Base-by-base conservation (phyloP, 2,888 invertebrate species). In the Nysson spinosus region DNA sequence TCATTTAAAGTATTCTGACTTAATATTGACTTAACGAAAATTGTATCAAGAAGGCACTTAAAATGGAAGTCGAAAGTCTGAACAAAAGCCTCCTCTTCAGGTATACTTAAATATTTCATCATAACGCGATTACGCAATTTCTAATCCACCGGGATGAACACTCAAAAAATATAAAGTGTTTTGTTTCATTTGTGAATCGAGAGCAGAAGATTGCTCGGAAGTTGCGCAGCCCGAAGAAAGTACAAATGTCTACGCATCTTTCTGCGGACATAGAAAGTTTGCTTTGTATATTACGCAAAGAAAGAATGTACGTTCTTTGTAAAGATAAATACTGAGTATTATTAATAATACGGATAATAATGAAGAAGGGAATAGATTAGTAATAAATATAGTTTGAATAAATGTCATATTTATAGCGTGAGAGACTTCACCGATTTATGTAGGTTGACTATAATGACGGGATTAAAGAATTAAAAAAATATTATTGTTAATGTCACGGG, bases 191-290 rank as follows among this genome's bases (percentile, higher is more conserved):
- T 20, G 20, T 1, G 19, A 43, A 49, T 55, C 28, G 42, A 24
- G 22, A 24, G 6, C 26, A 32, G 19, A 35, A 12, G 22, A 32
- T 51, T 44, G 12, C 39, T 40, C 49, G 55, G 44, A 46, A 46
- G 40, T 43, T 39, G 44, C 28, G 12, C n/a, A 12, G 11, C 24
- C 9, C 34, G 34, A 63, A 47, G 57, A 63, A 63, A 63, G 57
- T 57, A n/a, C n/a, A n/a, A 30, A 52, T 44, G 44, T 34, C 35
- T 24, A 37, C 24, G 24, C 22, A 16, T 26, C 9, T n/a, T 12
- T 7, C 19, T 26, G 37, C 43, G 37, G 39, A 63, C 55, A 32
- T 68, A 69, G 64, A 64, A 69, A 69, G 60, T 68, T 32, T 11
- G 7, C 5, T 12, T n/a, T 17, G 34, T 34, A 32, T 14, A 28